Base-by-base conservation (phyloP, 2,888 invertebrate genomes). In the Gibbula magus region DNA sequence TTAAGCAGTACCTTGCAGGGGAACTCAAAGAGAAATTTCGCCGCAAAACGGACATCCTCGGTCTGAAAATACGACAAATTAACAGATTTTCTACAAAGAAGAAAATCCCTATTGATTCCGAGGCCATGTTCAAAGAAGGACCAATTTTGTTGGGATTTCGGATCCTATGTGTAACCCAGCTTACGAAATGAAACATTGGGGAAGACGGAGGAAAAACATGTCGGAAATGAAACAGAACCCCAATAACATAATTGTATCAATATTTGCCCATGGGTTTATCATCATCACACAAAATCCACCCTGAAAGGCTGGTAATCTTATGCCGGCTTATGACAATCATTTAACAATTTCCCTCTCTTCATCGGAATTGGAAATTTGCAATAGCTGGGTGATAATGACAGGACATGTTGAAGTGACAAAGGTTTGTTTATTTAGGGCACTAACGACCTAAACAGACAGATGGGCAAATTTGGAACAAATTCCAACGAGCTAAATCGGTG, bases 101-200 rank as follows among this genome's bases (percentile, higher is more conserved):
- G 67, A 45, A 82, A 82, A 82, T 82, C 79, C 73, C 74, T 80
- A 82, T 82, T 61, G 82, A 82, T 82, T 80, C 74, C 51, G 29
- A 18, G 10, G 45, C 13, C 75, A 75, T 51, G 51, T 76, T 76
- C 67, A 66, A 75, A 76, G 66, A 54, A 35, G 39, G 35, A 32
- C 70, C 32, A 32, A 70, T 70, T 70, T 70, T 70, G 70, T 52
- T 52, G 75, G 75, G 75, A 75, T 75, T 51, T 52, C 25, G 75
- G 75, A 52, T 51, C 75, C 52, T 73, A 75, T 22, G 52, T 75
- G 75, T 20, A 75, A 51, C 75, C 45, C 75, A 75, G 51, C 75
- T 51, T 52, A 51, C 51, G 51, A 52, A 75, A 75, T 75, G 75
- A 75, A 75, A 75, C 75, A 75, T 75, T 52, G 75, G 29, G 22